Evolutionary conservation across 2,113 vertebrate genomes (phyloP).

Genomic region (Chlorocebus sabaeus): DNA sequence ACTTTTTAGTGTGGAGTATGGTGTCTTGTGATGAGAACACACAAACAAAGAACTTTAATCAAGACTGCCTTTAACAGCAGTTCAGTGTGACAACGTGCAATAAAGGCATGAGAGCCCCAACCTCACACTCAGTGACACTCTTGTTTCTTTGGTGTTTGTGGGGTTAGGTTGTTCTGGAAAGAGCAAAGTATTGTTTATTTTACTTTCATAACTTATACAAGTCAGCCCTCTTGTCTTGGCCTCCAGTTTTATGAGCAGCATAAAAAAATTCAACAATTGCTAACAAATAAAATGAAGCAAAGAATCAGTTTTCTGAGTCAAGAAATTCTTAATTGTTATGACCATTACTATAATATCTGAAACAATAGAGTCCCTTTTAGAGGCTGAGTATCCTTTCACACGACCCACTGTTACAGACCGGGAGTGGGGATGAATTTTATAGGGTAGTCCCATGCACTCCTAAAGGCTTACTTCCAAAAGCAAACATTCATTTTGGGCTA

Average conservation of each 20-base stretch:
- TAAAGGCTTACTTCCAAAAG: background rate
- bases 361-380: background rate
- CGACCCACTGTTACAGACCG: background rate
- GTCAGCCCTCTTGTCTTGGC: background rate
- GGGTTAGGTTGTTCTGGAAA: background rate
- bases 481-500: background rate
- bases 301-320: background rate
- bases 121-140: background rate
- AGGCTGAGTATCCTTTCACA: background rate
- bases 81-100: background rate
- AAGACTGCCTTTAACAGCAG: background rate
- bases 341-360: background rate
- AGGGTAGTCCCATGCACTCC: background rate
- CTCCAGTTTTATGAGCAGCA: background rate
- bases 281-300: slow-evolving; percentile 29
- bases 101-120: background rate
- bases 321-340: background rate
- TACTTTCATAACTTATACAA: background rate
- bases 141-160: background rate
- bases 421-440: background rate
- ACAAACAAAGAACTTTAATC: background rate
- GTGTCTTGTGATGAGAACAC: background rate
- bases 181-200: background rate
- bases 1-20: background rate
- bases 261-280: background rate